Conservation (phyloP, 2,888 invertebrate species). For the Ptilodon capucinus region DNA sequence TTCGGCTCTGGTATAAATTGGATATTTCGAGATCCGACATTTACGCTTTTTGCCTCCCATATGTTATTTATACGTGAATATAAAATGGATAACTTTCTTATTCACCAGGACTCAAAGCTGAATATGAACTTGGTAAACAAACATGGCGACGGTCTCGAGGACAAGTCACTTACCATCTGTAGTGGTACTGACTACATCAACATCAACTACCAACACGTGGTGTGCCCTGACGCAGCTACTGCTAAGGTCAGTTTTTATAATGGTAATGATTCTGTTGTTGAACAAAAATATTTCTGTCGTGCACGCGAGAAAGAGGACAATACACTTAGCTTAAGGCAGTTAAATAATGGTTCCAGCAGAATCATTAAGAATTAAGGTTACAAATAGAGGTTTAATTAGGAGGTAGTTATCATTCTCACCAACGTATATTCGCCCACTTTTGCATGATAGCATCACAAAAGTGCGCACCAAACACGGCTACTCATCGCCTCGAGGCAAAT, state of each 20-base stretch:
- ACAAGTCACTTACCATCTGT: constrained; percentile 97
- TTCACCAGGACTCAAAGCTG: constrained; percentile 90
- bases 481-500: constrained; percentile 3
- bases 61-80: too few relatives aligned
- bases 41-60: too few relatives aligned
- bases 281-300: too few relatives aligned
- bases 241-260: constrained; percentile 90
- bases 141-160: constrained; percentile 92
- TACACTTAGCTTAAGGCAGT: too few relatives aligned
- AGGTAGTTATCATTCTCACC: constrained; percentile 7
- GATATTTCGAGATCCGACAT: too few relatives aligned
- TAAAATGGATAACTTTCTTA: too few relatives aligned
- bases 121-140: constrained; percentile 89
- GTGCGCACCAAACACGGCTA: constrained; percentile 1
- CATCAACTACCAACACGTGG: constrained; percentile 98
- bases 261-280: too few relatives aligned
- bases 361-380: too few relatives aligned
- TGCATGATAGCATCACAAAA: constrained; percentile 13
- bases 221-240: constrained; percentile 95
- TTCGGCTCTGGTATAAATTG: too few relatives aligned
- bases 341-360: too few relatives aligned
- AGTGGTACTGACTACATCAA: constrained; percentile 99
- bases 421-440: constrained; percentile 8
- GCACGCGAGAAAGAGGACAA: too few relatives aligned
- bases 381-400: background rate